A percentile compares a stretch with the other conserved stretches of the same genome.
phyloP scores from a whole-genome alignment of 2,888 invertebrate genomes.

The Lochmaea crataegi region DNA sequence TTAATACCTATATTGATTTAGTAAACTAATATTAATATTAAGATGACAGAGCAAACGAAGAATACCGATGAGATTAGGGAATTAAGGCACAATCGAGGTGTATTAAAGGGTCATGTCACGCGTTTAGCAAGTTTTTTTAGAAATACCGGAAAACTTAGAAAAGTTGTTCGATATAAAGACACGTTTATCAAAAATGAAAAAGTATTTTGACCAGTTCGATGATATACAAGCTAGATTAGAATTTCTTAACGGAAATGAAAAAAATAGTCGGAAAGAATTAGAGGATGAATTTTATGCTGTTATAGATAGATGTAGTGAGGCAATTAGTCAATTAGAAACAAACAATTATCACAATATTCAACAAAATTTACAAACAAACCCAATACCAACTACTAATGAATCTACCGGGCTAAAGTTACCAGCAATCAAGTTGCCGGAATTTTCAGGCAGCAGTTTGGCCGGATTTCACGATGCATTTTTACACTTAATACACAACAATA shows the following conservation, averaged over 20 bases:
- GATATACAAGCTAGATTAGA: constrained; percentile 9
- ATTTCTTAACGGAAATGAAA: not conserved
- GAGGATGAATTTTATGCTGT: constrained; percentile 5
- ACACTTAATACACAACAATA: constrained; percentile 10
- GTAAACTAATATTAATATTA: not conserved
- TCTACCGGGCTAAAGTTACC: not conserved
- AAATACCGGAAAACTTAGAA: not conserved
- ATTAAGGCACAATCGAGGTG: constrained; percentile 15
- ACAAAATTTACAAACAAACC: too few relatives aligned
- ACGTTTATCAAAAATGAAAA: not conserved
- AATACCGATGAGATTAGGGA: constrained; percentile 1
- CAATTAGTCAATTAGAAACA: too few relatives aligned
- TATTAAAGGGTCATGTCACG: constrained; percentile 12
- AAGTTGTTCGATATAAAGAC: too few relatives aligned
- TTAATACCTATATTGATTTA: not conserved
- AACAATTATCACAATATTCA: too few relatives aligned
- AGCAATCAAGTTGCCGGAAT: constrained; percentile 5
- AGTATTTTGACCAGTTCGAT: constrained; percentile 6
- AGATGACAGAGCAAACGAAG: not conserved
- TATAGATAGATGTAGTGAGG: not conserved
- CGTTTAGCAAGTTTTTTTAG: constrained; percentile 9
- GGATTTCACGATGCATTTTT: constrained; percentile 9
- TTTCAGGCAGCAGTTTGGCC: not conserved
- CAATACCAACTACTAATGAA: not conserved
- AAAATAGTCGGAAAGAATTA: not conserved